Base-by-base conservation (phyloP, 2,888 invertebrate species). In the Cantharis rustica region DNA sequence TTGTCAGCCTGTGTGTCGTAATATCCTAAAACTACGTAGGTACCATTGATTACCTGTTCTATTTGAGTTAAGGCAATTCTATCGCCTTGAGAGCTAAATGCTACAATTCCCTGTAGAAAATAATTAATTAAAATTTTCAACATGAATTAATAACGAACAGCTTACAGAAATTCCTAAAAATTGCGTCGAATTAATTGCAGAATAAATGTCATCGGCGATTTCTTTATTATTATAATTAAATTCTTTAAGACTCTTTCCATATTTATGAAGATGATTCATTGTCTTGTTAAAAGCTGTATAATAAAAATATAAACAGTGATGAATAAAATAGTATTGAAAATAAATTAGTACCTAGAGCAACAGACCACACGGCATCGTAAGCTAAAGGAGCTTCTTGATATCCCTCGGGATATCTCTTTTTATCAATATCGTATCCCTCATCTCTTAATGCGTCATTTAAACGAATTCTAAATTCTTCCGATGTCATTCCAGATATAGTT, bases 351-450 rank as follows among this genome's bases (percentile, higher is more conserved):
- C 95, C 98, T 85, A 99, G 90, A 61, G 99, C 99, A 31, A 99
- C 95, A 62, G 99, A 97, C 99, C 99, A 99, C 69, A 99, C 97
- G 10, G 99, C 99, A 89, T 99, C 99, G 87, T 99, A 99, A 68
- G 99, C 99, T 75, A 99, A 89, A 0, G 99, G 99, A 9, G 99
- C 99, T 89, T 99, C 99, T 86, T 97, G 96, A 89, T 98, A 98
- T 11, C 98, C 98, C 87, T 96, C 96, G 3, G 97, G 97, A 88
- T 93, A 96, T 79, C 95, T 91, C 85, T 95, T 94, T 79, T 95
- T 94, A 86, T 95, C 95, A 82, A 96, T 95, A 86, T 97, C 95
- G 88, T 95, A 96, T 31, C 95, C 95, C 75, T 94, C 94, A 75
- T 93, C 92, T 74, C 93, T 93, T 72, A 98, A 90, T 76, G 94